phyloP scores from a whole-genome alignment of 2,113 vertebrate species.

The Dicentrarchus labrax region DNA sequence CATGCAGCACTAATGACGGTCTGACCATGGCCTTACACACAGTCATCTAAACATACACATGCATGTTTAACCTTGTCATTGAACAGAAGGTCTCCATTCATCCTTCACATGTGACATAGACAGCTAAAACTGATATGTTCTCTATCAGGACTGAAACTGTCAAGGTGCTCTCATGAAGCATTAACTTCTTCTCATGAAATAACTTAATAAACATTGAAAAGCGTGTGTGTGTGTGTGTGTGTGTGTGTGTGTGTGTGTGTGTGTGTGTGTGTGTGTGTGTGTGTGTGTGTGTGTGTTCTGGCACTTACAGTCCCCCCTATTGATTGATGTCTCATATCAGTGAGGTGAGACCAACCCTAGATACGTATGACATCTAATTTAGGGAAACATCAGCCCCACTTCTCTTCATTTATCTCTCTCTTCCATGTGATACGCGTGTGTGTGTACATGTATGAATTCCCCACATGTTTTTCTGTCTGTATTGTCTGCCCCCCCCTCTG shows the following conservation, averaged over 20 bases:
- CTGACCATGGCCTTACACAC: not conserved
- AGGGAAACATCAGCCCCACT: conserved; percentile 54
- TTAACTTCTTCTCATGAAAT: conserved; percentile 9
- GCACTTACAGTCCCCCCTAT: conserved; percentile 26
- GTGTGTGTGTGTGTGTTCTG: not conserved
- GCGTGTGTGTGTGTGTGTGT: not conserved
- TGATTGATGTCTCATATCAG: conserved; percentile 66
- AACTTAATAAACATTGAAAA: conserved; percentile 5
- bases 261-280: conserved; percentile 10
- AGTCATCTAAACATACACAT: conserved; percentile 8
- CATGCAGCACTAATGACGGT: not conserved
- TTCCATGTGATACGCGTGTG: not conserved
- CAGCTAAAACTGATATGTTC: too few relatives aligned
- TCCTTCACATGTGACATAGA: not conserved
- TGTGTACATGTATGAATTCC: not conserved
- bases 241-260: not conserved
- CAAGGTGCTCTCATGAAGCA: conserved; percentile 9
- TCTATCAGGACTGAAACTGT: too few relatives aligned
- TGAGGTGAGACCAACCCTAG: conserved; percentile 39
- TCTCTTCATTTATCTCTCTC: conserved; percentile 38
- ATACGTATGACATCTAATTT: conserved; percentile 66
- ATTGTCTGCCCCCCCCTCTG: not conserved
- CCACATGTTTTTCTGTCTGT: not conserved
- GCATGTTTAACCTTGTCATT: not conserved
- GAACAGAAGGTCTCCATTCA: conserved; percentile 14